Base-by-base conservation (phyloP, 2,888 invertebrate species). In the Pycnomerus fuliginosus region DNA sequence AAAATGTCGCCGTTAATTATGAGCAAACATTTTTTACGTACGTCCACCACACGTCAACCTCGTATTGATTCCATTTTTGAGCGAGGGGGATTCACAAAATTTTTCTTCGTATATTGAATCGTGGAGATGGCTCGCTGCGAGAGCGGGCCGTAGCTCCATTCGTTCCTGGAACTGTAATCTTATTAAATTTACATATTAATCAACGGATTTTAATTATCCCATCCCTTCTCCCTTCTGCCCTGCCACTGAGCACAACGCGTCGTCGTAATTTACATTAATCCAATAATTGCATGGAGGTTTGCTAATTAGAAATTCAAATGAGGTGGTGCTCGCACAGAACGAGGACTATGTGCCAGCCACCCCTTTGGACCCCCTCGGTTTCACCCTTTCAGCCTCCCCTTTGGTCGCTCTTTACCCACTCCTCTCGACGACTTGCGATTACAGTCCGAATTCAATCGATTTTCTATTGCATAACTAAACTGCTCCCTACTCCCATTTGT, bases 111-210 rank as follows among this genome's bases (percentile, higher is more conserved):
- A 38, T 50, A 54, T 54, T 46, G 52, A 52, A 54, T 45, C 36
- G 51, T 37, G 47, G 25, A 23, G 44, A 39, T 27, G 32, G 44
- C 28, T 34, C 32, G 44, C 32, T 29, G 28, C 36, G 40, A 44
- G 44, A 44, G 44, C 30, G 32, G 36, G 59, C 58, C 56, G 58
- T 53, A 54, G 59, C 62, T 64, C 56, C 61, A 64, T 83, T 83
- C 86, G 86, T 87, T 87, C 86, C 85, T 82, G 85, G 85, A 86
- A 87, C 87, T 88, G 88, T 90, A 90, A 90, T 90, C 90, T 90
- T 90, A 90, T 90, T 90, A 90, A 90, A 90, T 90, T 90, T 90
- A 90, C 90, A 90, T 90, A 90, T 90, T 90, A 90, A 90, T 90
- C 90, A 90, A 90, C 88, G 88, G 89, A 90, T 90, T 90, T 90